Conservation (phyloP, 2,888 invertebrate genomes). For the Eristalis intricaria region DNA sequence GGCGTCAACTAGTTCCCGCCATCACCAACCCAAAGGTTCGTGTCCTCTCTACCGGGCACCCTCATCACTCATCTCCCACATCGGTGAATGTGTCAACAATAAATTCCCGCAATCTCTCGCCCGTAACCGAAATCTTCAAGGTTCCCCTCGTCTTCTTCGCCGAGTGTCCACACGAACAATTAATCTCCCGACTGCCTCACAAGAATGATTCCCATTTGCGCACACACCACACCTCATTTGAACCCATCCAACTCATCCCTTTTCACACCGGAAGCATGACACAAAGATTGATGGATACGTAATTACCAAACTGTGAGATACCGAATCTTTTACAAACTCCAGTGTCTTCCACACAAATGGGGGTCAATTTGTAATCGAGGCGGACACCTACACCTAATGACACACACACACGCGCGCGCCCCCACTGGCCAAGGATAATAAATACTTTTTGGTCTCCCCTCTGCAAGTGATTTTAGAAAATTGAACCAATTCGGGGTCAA, state of each 20-base stretch:
- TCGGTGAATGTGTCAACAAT: background rate
- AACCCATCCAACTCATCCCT: background rate
- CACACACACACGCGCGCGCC: conserved; percentile 13
- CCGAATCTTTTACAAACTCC: conserved; percentile 30
- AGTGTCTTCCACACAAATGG: conserved; percentile 42
- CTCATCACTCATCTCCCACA: background rate
- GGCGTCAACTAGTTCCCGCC: too few relatives aligned
- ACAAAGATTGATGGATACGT: conserved; percentile 65
- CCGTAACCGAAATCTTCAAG: background rate
- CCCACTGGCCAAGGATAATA: background rate
- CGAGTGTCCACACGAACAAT: background rate
- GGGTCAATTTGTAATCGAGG: conserved; percentile 54
- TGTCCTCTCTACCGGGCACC: background rate
- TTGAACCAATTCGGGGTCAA: conserved; percentile 52
- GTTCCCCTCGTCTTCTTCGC: background rate
- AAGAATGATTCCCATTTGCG: background rate
- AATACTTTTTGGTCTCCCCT: background rate
- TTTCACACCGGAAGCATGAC: conserved; percentile 16
- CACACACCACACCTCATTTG: background rate
- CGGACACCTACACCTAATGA: conserved; percentile 37
- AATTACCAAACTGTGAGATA: conserved; percentile 53
- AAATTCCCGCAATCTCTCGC: background rate
- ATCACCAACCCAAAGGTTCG: too few relatives aligned
- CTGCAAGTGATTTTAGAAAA: conserved; percentile 30
- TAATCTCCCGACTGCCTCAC: conserved; percentile 5